phyloP scores from a whole-genome alignment of 2,113 vertebrate species.

The Murina feae region DNA sequence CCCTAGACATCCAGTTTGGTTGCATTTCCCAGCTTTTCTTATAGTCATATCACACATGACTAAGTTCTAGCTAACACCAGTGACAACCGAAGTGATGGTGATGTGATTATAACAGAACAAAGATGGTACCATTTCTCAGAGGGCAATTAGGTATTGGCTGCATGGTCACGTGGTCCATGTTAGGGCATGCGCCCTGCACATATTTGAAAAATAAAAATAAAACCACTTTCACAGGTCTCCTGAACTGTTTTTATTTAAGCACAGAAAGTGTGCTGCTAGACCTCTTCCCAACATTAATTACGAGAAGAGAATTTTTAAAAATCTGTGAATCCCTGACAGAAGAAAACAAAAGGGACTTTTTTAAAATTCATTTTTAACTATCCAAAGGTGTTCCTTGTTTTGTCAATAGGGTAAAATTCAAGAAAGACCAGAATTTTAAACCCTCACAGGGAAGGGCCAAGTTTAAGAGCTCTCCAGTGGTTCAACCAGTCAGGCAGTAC shows the following conservation, averaged over 20 bases:
- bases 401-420: neutral
- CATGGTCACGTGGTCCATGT: rapidly evolving
- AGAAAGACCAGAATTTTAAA: neutral
- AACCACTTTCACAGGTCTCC: neutral
- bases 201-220: neutral
- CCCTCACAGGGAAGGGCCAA: neutral
- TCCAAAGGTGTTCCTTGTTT: neutral
- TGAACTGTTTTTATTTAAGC: neutral
- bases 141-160: neutral
- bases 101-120: neutral
- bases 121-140: neutral
- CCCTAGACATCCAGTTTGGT: neutral
- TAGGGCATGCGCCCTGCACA: neutral
- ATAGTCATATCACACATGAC: neutral
- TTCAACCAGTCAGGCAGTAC: neutral
- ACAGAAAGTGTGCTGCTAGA: neutral
- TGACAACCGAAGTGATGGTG: neutral
- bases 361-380: neutral
- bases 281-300: neutral
- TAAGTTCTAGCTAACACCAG: neutral
- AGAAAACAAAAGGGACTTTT: neutral
- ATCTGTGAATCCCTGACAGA: neutral
- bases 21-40: neutral
- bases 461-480: neutral
- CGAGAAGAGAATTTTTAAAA: neutral